These are phyloP conservation scores for Pseudorhiza aurosa DNA, from an alignment of 30 jellyfish, hydroid and myxozoan species.

Conservation along the genomic window DNA sequence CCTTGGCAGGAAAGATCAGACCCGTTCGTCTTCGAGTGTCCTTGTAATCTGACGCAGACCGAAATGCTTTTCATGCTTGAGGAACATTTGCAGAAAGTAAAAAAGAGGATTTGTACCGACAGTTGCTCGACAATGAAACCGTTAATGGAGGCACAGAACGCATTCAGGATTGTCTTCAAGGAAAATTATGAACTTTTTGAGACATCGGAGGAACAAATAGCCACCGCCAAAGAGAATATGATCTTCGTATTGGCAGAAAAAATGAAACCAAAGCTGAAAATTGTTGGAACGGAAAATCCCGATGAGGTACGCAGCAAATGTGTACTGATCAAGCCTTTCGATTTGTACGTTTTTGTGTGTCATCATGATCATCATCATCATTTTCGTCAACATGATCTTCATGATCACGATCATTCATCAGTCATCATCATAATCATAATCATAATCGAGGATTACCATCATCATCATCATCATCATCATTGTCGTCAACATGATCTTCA, in stretches of 20 bases:
- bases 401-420: no score
- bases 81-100: slow-evolving; percentile 35
- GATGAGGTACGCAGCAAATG: slow-evolving; percentile 26
- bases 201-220: slow-evolving; percentile 24
- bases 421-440: no score
- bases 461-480: no score
- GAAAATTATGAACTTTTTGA: slow-evolving; percentile 25
- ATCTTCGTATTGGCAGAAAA: slow-evolving; percentile 15
- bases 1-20: slow-evolving; percentile 25
- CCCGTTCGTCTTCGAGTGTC: slow-evolving; percentile 40
- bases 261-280: slow-evolving; percentile 67
- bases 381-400: no score
- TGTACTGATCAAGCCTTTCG: not conserved
- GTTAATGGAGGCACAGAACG: slow-evolving; percentile 15
- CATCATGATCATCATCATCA: no score
- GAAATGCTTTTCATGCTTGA: slow-evolving; percentile 72
- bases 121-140: slow-evolving; percentile 6
- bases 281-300: slow-evolving; percentile 29
- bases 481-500: no score
- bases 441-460: no score
- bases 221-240: slow-evolving; percentile 56
- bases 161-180: slow-evolving; percentile 19
- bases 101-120: slow-evolving; percentile 14
- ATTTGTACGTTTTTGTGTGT: no score
- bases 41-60: slow-evolving; percentile 24